These are phyloP conservation scores for Argyresthia albistria DNA, from an alignment of 2,888 invertebrate species.

Conservation along the genomic window DNA sequence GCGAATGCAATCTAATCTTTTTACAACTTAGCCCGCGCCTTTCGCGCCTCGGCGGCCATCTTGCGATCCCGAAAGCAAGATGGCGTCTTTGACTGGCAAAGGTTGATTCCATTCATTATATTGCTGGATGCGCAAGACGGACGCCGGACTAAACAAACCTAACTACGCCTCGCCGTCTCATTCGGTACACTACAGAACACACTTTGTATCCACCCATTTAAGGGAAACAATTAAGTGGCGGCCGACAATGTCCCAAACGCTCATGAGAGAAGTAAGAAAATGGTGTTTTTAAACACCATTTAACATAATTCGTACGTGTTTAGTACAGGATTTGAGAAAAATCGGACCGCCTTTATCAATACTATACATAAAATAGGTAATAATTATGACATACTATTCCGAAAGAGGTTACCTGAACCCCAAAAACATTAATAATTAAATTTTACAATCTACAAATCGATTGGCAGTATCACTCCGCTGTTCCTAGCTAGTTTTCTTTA, in stretches of 20 bases:
- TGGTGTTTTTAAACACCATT: not conserved
- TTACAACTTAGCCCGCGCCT: slow-evolving; percentile 48
- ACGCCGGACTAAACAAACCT: slow-evolving; percentile 30
- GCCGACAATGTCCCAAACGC: slow-evolving; percentile 23
- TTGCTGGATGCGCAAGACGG: slow-evolving; percentile 12
- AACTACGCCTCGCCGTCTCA: slow-evolving; percentile 56
- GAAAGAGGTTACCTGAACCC: slow-evolving; percentile 51
- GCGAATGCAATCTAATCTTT: slow-evolving; percentile 45
- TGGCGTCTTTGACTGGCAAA: not conserved
- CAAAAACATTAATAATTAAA: slow-evolving; percentile 61
- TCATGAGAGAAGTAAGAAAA: too few relatives aligned
- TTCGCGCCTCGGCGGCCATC: slow-evolving; percentile 24
- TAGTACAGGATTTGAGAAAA: too few relatives aligned
- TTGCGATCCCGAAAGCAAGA: not conserved
- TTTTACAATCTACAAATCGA: slow-evolving; percentile 63
- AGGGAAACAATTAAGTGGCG: slow-evolving; percentile 47
- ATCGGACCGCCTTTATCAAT: slow-evolving; percentile 26
- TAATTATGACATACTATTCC: slow-evolving; percentile 63
- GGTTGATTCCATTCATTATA: too few relatives aligned
- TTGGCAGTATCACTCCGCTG: slow-evolving; percentile 58
- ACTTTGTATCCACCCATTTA: slow-evolving; percentile 58
- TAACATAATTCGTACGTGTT: slow-evolving; percentile 10
- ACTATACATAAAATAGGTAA: slow-evolving; percentile 59
- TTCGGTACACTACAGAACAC: slow-evolving; percentile 65
- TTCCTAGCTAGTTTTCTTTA: slow-evolving; percentile 20